Evolutionary conservation across 2,888 invertebrate genomes (phyloP).

Genomic region (Andrena hattorfiana): DNA sequence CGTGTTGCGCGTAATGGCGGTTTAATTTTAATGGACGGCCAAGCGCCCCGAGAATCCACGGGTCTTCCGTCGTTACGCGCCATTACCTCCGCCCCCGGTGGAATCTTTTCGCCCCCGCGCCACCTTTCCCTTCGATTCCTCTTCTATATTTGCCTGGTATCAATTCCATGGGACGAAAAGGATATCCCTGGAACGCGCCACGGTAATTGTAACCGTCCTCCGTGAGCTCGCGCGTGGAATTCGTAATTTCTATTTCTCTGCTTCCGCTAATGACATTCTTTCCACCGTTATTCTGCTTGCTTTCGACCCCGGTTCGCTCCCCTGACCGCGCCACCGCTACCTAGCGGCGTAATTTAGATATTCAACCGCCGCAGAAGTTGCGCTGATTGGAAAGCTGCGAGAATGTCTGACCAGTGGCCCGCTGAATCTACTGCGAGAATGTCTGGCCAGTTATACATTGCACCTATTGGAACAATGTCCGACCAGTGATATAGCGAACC

Average conservation of each 20-base stretch:
- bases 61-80: conserved; percentile 43
- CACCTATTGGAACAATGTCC: too few relatives aligned
- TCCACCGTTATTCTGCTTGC: neutral
- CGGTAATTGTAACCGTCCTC: neutral
- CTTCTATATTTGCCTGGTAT: neutral
- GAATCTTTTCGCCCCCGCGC: conserved; percentile 10
- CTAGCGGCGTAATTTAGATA: neutral
- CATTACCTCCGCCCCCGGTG: conserved; percentile 33
- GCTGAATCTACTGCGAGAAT: neutral
- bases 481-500: too few relatives aligned
- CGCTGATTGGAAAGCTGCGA: neutral
- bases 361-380: neutral
- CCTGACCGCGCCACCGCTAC: neutral
- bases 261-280: conserved; percentile 19
- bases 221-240: neutral
- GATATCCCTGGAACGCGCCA: neutral
- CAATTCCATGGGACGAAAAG: conserved; percentile 10
- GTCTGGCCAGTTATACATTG: neutral
- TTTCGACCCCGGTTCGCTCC: neutral
- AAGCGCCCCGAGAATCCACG: conserved; percentile 27
- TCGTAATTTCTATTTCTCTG: conserved; percentile 14
- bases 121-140: neutral
- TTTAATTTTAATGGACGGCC: conserved; percentile 55
- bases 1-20: conserved; percentile 42
- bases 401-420: neutral